These are phyloP conservation scores for Drosophila sechellia DNA, from an alignment of 1,140 invertebrate species.

Conservation along the genomic window DNA sequence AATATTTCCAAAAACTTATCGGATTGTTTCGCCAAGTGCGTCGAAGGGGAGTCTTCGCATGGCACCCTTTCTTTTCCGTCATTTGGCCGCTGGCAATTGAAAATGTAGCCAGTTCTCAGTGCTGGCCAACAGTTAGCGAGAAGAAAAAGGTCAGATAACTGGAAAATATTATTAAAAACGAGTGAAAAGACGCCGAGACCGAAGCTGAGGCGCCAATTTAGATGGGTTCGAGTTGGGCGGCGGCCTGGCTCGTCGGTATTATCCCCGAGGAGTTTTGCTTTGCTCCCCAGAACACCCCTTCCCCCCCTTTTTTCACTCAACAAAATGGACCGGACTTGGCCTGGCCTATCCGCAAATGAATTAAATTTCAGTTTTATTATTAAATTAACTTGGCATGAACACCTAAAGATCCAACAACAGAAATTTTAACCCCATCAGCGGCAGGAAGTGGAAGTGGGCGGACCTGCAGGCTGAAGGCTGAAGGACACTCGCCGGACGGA, in stretches of 20 bases:
- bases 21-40: constrained; percentile 12
- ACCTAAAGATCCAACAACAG: constrained; percentile 81
- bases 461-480: constrained; percentile 13
- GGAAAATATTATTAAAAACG: constrained; percentile 82
- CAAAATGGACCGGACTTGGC: constrained; percentile 28
- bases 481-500: constrained; percentile 15
- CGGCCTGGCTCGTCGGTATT: constrained; percentile 7
- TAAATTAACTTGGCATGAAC: constrained; percentile 84
- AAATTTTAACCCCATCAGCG: constrained; percentile 65
- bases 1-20: neutral
- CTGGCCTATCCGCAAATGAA: constrained; percentile 82
- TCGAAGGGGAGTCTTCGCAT: neutral
- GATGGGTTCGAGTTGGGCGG: constrained; percentile 11
- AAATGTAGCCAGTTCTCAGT: constrained; percentile 44
- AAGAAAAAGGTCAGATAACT: constrained; percentile 82
- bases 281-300: too few species aligned
- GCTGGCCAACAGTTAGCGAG: constrained; percentile 45
- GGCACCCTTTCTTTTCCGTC: constrained; percentile 24
- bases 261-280: constrained; percentile 70
- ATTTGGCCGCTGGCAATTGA: constrained; percentile 48
- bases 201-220: constrained; percentile 14
- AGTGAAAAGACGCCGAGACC: constrained; percentile 61
- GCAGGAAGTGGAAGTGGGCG: constrained; percentile 7
- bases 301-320: neutral
- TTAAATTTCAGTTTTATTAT: constrained; percentile 84